phyloP scores from a whole-genome alignment of 2,888 invertebrate genomes.

The Lingula anatina region DNA sequence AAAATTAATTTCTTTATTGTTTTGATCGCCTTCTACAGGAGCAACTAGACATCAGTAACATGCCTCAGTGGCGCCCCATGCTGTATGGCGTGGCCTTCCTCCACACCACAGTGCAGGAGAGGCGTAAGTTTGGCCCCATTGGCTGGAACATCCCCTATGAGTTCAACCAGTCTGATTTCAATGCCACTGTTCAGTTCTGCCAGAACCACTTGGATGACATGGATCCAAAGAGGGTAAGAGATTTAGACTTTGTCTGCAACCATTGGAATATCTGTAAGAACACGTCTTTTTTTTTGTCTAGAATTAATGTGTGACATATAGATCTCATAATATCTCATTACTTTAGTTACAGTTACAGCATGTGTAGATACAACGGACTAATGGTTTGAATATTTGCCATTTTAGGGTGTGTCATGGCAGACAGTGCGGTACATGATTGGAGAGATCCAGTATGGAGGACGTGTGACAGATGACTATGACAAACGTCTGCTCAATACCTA shows the following conservation, averaged over 20 bases:
- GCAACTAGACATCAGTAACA: constrained; percentile 76
- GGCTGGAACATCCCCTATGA: constrained; percentile 98
- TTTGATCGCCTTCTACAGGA: constrained; percentile 56
- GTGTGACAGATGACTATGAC: constrained; percentile 96
- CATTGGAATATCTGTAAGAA: not conserved
- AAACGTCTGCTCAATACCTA: constrained; percentile 88
- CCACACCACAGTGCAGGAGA: constrained; percentile 91
- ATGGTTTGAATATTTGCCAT: constrained; percentile 1
- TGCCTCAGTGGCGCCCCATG: constrained; percentile 88
- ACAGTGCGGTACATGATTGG: constrained; percentile 97
- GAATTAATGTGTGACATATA: no score
- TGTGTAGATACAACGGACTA: no score
- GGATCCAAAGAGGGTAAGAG: constrained; percentile 81
- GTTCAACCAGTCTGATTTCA: constrained; percentile 94
- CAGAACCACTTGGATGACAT: constrained; percentile 96
- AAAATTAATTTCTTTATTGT: not conserved
- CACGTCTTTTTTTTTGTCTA: not conserved
- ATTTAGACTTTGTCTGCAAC: not conserved
- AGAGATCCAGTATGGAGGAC: constrained; percentile 77
- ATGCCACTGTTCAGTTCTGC: constrained; percentile 90
- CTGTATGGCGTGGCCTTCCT: constrained; percentile 91
- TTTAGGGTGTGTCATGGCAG: constrained; percentile 86
- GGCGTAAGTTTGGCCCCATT: constrained; percentile 90
- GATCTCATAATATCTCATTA: no score
- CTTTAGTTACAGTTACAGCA: no score